Evolutionary conservation across 2,797 vertebrate genomes (phyloP).

Genomic region (Aldrovandia affinis): DNA sequence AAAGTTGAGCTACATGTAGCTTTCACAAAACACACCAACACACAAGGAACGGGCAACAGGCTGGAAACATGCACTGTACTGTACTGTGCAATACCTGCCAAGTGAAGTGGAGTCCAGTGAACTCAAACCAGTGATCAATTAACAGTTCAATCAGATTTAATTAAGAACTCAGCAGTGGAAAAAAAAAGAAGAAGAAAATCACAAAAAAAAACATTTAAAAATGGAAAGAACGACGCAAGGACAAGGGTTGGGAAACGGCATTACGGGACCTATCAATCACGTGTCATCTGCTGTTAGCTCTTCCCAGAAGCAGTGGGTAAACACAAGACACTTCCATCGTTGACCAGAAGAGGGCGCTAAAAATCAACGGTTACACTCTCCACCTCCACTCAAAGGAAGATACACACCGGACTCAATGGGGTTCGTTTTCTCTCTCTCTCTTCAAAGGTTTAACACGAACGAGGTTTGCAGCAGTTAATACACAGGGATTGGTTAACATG

Average conservation of each 20-base stretch:
- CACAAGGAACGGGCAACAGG: no score
- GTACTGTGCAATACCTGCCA: neutral
- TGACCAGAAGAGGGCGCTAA: conserved; percentile 35
- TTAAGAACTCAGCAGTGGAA: neutral
- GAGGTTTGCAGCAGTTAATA: neutral
- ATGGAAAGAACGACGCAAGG: neutral
- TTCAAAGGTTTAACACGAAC: no score
- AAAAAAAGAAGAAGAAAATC: no score
- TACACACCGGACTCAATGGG: neutral
- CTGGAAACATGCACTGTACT: no score
- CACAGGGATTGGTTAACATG: neutral
- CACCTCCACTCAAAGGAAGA: neutral
- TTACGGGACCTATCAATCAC: neutral
- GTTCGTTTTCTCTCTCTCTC: neutral
- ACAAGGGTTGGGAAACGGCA: neutral
- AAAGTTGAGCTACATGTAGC: neutral
- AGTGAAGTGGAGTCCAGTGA: neutral
- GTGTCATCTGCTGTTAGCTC: neutral
- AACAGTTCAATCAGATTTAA: neutral
- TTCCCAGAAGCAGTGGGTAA: neutral
- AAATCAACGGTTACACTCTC: neutral
- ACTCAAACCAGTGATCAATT: neutral
- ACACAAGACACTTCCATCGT: neutral
- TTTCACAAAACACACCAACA: neutral
- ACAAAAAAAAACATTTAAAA: neutral